Base-by-base conservation (phyloP, 2,888 invertebrate species). In the Apoderus coryli region DNA sequence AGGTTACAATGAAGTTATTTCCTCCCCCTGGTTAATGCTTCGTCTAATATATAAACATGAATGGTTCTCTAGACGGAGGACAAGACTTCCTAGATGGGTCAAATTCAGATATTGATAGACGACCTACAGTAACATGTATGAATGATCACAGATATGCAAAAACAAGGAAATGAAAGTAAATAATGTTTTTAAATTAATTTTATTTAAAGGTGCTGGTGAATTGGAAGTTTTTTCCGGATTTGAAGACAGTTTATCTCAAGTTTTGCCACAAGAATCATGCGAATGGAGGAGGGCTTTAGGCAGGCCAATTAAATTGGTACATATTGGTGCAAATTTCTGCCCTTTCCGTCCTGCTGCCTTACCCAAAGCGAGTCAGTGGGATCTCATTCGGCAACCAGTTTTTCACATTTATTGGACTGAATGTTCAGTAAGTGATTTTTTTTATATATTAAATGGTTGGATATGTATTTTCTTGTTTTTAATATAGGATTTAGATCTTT, bases 381-480 rank as follows among this genome's bases (percentile, higher is more conserved):
- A 78, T 50, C 68, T 93, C 26, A 65, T 90, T 36, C 79, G 85
- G 43, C 79, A 84, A 46, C 88, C 92, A 7, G 77, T 93, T 54
- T 75, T 95, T 52, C 90, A 95, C 56, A 81, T 88, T 35, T 95
- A 80, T 58, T 90, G 92, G 78, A 90, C 85, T 12, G 92, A 93
- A 55, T 92, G 92, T 67, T 72, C 73, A 55, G 92, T 92, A 65
- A 65, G 72, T 63, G 22, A 25, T 22, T 27, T 22, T 33, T 28
- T 32, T 12, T n/a, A 15, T 13, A 14, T 16, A 4, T 24, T 14
- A 9, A 25, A 10, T 16, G 9, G 25, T 16, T 9, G 15, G 3
- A n/a, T 15, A 16, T 25, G 14, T 3, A 4, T 15, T 26, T 9
- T 14, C 4, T 15, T 11, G 16, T 27, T 15, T 31, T 16, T 25